Evolutionary conservation across 2,888 invertebrate species (phyloP), one percentile per base, ranked within the genome.

Genomic region (Pharmacophagus antenor): DNA sequence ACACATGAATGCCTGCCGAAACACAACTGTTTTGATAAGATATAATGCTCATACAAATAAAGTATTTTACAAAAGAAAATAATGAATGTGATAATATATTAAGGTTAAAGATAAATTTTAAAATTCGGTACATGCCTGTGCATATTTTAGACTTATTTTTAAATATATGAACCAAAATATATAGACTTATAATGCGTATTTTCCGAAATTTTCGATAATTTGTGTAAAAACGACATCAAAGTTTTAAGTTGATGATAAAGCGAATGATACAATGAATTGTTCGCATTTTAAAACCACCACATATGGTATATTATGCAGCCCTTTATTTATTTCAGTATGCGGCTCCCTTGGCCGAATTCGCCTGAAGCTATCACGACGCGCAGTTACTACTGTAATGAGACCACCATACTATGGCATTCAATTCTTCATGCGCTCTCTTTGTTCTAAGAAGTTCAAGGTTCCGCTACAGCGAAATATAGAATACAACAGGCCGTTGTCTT

Each of bases 361-460:
- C 58, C 58, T 52, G 52, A 12, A 58, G 58, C 46, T 37, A 52
- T 21, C 58, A 58, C 58, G 58, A 52, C 20, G 44, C 31, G 42
- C 55, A 27, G 50, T 60, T 44, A 60, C 60, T 60, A 60, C 55
- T 44, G 60, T 60, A 60, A 60, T 55, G 54, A 55, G 60, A 55
- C 55, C 54, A 41, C 42, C 48, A 23, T 12, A 60, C 55, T 50
- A 25, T 17, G 52, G 41, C 47, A 53, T 58, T 50, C 54, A 48
- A 59, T 59, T 50, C 54, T 50, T 49, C 54, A n/a, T 17, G 22
- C 27, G 54, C 25, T 50, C 21, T 21, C 55, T 51, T 60, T 60
- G 60, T 60, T 55, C 46, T 44, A 12, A 50, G 53, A 50, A 60
- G 50, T 60, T 60, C 60, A 60, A 60, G 60, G 50, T 50, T 55